A percentile compares a stretch with the other conserved stretches of the same genome.
Evolutionary conservation across 2,888 invertebrate species (phyloP).

Genomic region (Aspidiotus rigidus): DNA sequence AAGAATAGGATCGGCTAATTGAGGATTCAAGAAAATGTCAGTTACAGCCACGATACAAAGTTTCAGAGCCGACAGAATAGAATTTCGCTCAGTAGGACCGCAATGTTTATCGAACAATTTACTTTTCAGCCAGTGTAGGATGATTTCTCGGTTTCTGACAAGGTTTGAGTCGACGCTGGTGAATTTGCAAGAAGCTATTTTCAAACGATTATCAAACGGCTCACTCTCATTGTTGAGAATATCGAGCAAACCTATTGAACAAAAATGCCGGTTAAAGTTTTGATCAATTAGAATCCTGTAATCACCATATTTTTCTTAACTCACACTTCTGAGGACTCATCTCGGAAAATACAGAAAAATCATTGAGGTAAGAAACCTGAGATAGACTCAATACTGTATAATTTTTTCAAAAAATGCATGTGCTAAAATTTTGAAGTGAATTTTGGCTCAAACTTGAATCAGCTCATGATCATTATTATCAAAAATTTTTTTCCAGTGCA

Average conservation of each 20-base stretch:
- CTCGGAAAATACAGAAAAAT: too few relatives aligned
- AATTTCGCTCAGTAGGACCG: neutral
- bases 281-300: too few relatives aligned
- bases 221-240: constrained; percentile 11
- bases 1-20: constrained; percentile 9
- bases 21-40: constrained; percentile 19
- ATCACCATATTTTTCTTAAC: too few relatives aligned
- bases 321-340: too few relatives aligned
- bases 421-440: too few relatives aligned
- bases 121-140: constrained; percentile 11
- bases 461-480: too few relatives aligned
- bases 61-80: constrained; percentile 10
- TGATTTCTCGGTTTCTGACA: constrained; percentile 10
- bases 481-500: too few relatives aligned
- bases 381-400: too few relatives aligned
- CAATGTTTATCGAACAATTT: neutral
- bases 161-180: neutral
- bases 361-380: too few relatives aligned
- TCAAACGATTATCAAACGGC: constrained; percentile 14
- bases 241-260: constrained; percentile 17
- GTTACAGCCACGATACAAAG: constrained; percentile 9
- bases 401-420: too few relatives aligned
- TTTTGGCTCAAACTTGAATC: too few relatives aligned
- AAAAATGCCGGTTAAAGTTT: neutral
- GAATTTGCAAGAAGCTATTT: constrained; percentile 17